Percentiles rank a stretch among this genome's conserved stretches.
These are phyloP conservation scores for Fukomys damarensis DNA, from an alignment of 2,113 vertebrate genomes.

Conservation along the genomic window DNA sequence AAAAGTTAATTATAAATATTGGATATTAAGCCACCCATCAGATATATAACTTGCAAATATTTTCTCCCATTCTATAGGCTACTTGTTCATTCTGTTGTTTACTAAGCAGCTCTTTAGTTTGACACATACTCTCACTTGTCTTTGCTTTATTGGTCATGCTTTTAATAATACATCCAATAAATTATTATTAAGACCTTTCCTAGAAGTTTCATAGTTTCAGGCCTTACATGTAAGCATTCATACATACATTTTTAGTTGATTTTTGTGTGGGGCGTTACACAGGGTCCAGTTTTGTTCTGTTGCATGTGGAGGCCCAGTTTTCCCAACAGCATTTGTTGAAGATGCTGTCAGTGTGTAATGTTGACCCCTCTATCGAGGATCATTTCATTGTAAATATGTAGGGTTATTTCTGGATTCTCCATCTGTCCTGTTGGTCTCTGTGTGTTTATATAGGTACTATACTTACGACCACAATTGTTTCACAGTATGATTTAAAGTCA, in stretches of 20 bases:
- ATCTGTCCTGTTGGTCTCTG: background rate
- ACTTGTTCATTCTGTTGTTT: background rate
- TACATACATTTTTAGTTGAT: background rate
- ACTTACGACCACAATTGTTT: background rate
- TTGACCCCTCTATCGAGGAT: background rate
- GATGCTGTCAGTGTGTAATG: background rate
- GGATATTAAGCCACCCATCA: background rate
- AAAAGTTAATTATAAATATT: background rate
- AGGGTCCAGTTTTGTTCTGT: background rate
- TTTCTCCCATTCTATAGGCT: background rate
- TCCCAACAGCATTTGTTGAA: background rate
- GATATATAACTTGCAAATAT: background rate
- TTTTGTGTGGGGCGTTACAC: background rate
- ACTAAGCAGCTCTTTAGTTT: background rate
- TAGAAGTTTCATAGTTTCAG: background rate
- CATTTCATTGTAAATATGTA: background rate
- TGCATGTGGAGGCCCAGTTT: background rate
- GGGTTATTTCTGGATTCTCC: background rate
- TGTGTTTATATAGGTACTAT: background rate
- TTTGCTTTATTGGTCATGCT: background rate
- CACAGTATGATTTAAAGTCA: background rate
- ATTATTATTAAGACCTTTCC: background rate
- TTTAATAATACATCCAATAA: background rate
- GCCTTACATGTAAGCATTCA: background rate
- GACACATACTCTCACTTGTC: background rate